phyloP scores from a whole-genome alignment of 2,888 invertebrate species.

The Philonicus albiceps region DNA sequence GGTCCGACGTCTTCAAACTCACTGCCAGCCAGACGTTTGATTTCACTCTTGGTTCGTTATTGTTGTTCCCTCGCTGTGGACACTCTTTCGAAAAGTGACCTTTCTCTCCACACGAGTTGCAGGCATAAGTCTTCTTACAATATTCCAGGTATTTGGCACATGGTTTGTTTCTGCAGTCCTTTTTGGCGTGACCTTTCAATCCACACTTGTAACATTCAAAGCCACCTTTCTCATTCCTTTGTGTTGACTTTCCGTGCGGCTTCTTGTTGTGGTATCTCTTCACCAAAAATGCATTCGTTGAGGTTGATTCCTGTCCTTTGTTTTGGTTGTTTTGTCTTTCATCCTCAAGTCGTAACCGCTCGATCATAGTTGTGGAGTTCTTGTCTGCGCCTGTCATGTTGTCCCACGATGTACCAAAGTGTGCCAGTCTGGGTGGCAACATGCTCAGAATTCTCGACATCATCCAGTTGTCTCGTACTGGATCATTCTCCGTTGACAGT shows the following conservation, averaged over 20 bases:
- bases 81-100: not conserved
- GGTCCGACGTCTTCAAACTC: no score
- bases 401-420: not conserved
- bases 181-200: not conserved
- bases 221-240: not conserved
- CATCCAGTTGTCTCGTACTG: not conserved
- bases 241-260: no score
- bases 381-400: not conserved
- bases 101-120: not conserved
- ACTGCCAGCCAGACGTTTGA: no score
- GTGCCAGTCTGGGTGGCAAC: not conserved
- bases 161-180: not conserved
- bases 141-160: not conserved
- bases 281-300: no score
- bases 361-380: not conserved
- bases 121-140: not conserved
- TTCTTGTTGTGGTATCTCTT: no score
- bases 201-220: conserved; percentile 1
- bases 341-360: not conserved
- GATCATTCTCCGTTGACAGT: not conserved
- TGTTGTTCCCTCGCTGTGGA: not conserved
- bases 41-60: no score
- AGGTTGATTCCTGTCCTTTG: not conserved
- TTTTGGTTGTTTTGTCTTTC: not conserved
- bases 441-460: not conserved